These are phyloP conservation scores for Corella eumyota DNA, from an alignment of 23 tunicate genomes.

Conservation along the genomic window DNA sequence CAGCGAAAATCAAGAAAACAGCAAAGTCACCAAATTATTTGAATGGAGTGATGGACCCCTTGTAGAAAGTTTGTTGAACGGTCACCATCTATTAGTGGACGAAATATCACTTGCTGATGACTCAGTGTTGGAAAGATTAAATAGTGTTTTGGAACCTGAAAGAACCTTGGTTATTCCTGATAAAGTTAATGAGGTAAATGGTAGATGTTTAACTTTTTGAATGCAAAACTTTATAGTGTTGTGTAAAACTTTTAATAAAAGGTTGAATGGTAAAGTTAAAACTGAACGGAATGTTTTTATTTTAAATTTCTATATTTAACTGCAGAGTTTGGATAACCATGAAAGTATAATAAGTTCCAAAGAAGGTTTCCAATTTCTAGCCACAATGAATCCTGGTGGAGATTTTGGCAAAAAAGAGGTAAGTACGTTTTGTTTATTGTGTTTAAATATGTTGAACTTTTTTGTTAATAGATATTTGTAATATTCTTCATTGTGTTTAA, in stretches of 20 bases:
- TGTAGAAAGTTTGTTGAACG: slow-evolving; percentile 49
- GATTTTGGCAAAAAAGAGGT: slow-evolving; percentile 98
- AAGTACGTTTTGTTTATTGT: not conserved
- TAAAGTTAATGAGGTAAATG: slow-evolving; percentile 29
- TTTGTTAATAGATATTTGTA: too few relatives aligned
- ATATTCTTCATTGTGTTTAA: too few relatives aligned
- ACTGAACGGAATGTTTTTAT: too few relatives aligned
- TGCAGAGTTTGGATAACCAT: too few relatives aligned
- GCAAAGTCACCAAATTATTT: too few relatives aligned
- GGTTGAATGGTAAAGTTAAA: too few relatives aligned
- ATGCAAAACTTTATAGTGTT: not conserved
- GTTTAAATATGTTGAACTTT: not conserved
- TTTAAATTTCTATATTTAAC: too few relatives aligned
- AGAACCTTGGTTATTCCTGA: slow-evolving; percentile 80
- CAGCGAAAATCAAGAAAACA: too few relatives aligned
- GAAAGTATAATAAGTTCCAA: too few relatives aligned
- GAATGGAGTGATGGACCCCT: slow-evolving; percentile 98
- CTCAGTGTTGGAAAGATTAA: slow-evolving; percentile 87
- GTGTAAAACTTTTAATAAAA: too few relatives aligned
- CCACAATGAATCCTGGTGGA: slow-evolving; percentile 99
- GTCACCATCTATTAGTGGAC: slow-evolving; percentile 55
- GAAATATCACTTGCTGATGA: slow-evolving; percentile 98
- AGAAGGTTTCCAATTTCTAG: slow-evolving; percentile 83
- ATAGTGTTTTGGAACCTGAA: slow-evolving; percentile 89
- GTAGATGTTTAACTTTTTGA: not conserved